Conservation (phyloP, 2,888 invertebrate species). For the Biston stratarius region DNA sequence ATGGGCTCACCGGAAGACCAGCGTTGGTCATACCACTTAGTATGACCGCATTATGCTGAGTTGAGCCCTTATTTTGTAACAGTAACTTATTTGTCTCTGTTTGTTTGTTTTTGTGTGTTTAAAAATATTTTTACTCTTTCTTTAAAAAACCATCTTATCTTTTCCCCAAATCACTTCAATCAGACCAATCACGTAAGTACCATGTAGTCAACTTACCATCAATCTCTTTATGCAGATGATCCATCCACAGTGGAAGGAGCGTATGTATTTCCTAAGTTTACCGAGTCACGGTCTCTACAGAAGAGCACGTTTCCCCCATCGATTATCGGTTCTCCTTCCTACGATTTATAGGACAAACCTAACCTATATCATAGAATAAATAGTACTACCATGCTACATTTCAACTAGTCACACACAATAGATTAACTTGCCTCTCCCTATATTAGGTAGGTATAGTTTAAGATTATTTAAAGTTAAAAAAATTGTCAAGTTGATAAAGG, state of each 20-base stretch:
- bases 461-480: no score
- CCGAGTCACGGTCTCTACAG: conserved; percentile 24
- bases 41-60: no score
- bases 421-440: no score
- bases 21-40: no score
- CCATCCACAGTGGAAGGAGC: conserved; percentile 13
- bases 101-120: no score
- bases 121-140: no score
- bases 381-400: not conserved
- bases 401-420: not conserved
- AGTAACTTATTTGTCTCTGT: no score
- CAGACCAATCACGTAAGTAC: not conserved
- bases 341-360: conserved; percentile 21
- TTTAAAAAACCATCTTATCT: not conserved
- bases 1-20: no score
- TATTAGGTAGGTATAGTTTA: no score
- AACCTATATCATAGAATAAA: conserved; percentile 4
- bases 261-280: conserved; percentile 23
- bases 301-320: conserved; percentile 28
- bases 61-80: no score
- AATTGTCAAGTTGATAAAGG: no score
- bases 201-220: conserved; percentile 5
- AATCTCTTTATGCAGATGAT: conserved; percentile 20
- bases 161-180: conserved; percentile 2
- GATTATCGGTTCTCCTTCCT: conserved; percentile 27